Evolutionary conservation across 92 coral and sea anemone species (phyloP).

Genomic region (Parazoanthus atlanticus): DNA sequence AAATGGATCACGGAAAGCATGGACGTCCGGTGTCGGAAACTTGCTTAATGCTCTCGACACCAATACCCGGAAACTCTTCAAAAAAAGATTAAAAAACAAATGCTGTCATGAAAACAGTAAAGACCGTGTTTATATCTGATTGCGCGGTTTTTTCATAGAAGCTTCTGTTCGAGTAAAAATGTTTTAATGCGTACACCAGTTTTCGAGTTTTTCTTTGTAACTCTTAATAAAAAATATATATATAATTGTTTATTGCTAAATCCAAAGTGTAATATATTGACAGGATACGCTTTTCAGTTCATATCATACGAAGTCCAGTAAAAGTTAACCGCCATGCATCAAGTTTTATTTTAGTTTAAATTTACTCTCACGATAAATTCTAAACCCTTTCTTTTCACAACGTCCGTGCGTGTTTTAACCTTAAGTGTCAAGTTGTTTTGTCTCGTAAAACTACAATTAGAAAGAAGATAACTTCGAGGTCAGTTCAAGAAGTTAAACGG

Average conservation of each 20-base stretch:
- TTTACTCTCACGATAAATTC: background rate
- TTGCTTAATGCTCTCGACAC: too few relatives aligned
- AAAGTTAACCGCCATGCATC: background rate
- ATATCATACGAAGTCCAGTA: background rate
- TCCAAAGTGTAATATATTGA: background rate
- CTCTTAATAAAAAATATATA: background rate
- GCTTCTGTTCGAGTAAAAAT: background rate
- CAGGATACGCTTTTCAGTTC: background rate
- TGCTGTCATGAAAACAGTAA: too few relatives aligned
- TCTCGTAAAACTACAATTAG: background rate
- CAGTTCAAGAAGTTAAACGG: background rate
- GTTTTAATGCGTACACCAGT: background rate
- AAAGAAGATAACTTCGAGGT: background rate
- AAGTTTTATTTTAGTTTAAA: background rate
- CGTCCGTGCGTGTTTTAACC: background rate
- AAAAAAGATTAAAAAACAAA: too few relatives aligned
- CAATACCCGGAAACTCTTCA: too few relatives aligned
- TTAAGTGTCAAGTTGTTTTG: background rate
- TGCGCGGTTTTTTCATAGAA: background rate
- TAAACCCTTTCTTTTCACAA: too few relatives aligned
- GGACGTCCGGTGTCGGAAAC: too few relatives aligned
- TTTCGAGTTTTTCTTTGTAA: background rate
- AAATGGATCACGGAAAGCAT: too few relatives aligned
- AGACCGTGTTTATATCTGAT: background rate
- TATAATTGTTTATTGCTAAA: background rate